Evolutionary conservation across 2,888 invertebrate species (phyloP), one percentile per base, ranked within the genome.

Genomic region (Caenorhabditis becei): DNA sequence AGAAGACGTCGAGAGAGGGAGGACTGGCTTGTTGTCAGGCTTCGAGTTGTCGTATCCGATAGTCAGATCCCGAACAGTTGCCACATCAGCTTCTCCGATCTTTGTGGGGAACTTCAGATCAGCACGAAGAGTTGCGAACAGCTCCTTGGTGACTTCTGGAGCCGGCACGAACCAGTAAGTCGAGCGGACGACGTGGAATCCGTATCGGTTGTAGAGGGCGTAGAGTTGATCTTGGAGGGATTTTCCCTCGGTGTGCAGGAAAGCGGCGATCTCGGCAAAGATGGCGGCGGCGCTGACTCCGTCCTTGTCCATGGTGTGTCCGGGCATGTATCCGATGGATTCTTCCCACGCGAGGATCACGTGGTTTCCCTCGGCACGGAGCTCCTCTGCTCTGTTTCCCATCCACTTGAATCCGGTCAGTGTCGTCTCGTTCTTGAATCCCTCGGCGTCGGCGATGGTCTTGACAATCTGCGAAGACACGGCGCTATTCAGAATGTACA

Each of bases 391-490:
- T 89, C 94, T 94, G 92, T 97, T 98, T 5, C 96, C 98, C 96
- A 99, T 97, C 97, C 97, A 99, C 91, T 99, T 99, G 91, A 99
- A 99, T 0, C 99, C 99, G 0, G 99, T 99, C 66, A 99, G 93
- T 0, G 99, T 98, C 92, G 98, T 97, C 53, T 89, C 88, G 69
- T 88, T 88, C 65, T 88, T 85, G 83, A 91, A 91, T 1, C 89
- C 97, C 90, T 95, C 95, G 0, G 93, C 93, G 56, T 93, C 93
- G 0, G 95, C 94, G 91, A 99, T 95, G 0, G 96, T 94, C 32
- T 94, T 92, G 58, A 98, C 92, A 91, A 99, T 96, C 93, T 96
- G 97, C 18, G 97, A 97, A 82, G 97, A 98, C 41, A 99, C 99
- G 1, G 97, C 95, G 90, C 97, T 97, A 63, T 96, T 94, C 59